A percentile compares a stretch with the other conserved stretches of the same genome.
Evolutionary conservation across 2,888 invertebrate species (phyloP).

Genomic region (Panzeria rudis): DNA sequence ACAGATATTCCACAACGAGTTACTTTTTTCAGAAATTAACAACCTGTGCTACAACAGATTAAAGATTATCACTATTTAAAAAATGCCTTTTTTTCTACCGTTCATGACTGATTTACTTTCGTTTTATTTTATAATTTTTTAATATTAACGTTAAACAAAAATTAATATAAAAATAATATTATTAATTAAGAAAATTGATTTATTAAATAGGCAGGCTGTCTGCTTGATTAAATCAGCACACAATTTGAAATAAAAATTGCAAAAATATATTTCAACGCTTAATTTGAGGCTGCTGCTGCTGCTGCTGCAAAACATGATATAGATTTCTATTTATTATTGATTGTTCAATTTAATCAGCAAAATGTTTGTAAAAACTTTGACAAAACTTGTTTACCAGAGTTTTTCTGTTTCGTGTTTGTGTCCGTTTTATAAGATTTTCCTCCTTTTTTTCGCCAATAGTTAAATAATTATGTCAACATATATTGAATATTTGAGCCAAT

Average conservation of each 20-base stretch:
- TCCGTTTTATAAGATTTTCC: slow-evolving; percentile 9
- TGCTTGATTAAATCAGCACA: slow-evolving; percentile 56
- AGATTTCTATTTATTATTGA: slow-evolving; percentile 62
- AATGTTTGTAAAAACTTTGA: slow-evolving; percentile 20
- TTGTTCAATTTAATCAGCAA: slow-evolving; percentile 61
- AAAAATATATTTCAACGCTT: slow-evolving; percentile 45
- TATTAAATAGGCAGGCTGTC: slow-evolving; percentile 60
- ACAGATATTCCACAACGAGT: slow-evolving; percentile 33
- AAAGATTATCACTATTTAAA: slow-evolving; percentile 25
- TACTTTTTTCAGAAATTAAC: slow-evolving; percentile 36
- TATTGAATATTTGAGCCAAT: slow-evolving; percentile 16
- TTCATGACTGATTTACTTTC: slow-evolving; percentile 61
- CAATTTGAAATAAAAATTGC: not conserved
- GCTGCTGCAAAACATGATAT: slow-evolving; percentile 33
- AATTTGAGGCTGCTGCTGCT: slow-evolving; percentile 39
- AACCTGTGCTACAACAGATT: slow-evolving; percentile 16
- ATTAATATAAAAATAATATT: slow-evolving; percentile 26
- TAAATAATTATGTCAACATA: slow-evolving; percentile 63
- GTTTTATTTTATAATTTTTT: slow-evolving; percentile 49
- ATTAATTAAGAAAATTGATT: slow-evolving; percentile 66
- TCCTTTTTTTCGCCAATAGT: slow-evolving; percentile 26
- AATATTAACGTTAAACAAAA: slow-evolving; percentile 21
- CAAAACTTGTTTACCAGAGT: slow-evolving; percentile 42
- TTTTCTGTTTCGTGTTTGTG: not conserved
- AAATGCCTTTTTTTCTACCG: not conserved